Conservation (phyloP, 2,888 invertebrate genomes). For the Pachliopta kotzebuea region DNA sequence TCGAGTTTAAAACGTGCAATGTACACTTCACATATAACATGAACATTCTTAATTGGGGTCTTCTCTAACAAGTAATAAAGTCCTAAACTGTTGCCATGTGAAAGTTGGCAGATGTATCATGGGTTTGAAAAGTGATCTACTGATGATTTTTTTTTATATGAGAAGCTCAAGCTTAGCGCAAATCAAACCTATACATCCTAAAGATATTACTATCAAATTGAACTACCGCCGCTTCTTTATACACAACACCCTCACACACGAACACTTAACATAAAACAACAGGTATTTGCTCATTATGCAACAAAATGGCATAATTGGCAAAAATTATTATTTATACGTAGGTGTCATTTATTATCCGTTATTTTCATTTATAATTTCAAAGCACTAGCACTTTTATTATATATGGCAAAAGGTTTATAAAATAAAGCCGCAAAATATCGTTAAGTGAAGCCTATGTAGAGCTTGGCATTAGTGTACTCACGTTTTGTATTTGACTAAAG, state of each 20-base stretch:
- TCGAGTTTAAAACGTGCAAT: slow-evolving; percentile 31
- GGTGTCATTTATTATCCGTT: slow-evolving; percentile 69
- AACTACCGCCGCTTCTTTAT: slow-evolving; percentile 12
- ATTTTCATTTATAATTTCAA: not conserved
- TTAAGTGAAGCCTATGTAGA: not conserved
- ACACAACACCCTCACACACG: slow-evolving; percentile 49
- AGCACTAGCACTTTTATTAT: slow-evolving; percentile 22
- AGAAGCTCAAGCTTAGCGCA: too few species aligned
- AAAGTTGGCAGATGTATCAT: too few species aligned
- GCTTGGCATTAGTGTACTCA: not conserved
- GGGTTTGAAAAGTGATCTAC: too few species aligned
- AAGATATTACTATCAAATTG: too few species aligned
- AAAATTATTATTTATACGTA: slow-evolving; percentile 54
- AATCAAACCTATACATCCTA: too few species aligned
- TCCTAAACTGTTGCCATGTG: too few species aligned
- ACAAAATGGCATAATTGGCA: slow-evolving; percentile 75
- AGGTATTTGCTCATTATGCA: slow-evolving; percentile 79
- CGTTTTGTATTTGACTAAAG: too few species aligned
- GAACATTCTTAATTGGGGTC: too few species aligned
- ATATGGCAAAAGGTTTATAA: not conserved
- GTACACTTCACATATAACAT: slow-evolving; percentile 20
- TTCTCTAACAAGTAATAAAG: too few species aligned
- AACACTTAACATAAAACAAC: slow-evolving; percentile 41
- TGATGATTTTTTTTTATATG: too few species aligned
- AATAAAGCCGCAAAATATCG: not conserved